These are phyloP conservation scores for Nasonovia ribisnigri DNA, from an alignment of 2,888 invertebrate species.

Conservation along the genomic window DNA sequence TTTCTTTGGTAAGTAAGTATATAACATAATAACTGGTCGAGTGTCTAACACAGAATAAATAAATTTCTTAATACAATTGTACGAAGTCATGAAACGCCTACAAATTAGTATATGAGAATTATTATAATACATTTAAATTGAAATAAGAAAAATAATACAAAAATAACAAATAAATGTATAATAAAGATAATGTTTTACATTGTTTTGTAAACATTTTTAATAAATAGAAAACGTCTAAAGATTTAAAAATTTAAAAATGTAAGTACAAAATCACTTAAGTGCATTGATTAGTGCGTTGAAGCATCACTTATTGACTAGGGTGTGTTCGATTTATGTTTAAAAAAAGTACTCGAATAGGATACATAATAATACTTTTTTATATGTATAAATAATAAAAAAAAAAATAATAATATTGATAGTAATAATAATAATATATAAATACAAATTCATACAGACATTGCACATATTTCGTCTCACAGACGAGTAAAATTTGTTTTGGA, in stretches of 20 bases:
- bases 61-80: constrained; percentile 45
- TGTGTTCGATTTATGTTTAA: constrained; percentile 63
- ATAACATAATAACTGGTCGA: constrained; percentile 52
- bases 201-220: constrained; percentile 35
- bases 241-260: constrained; percentile 57
- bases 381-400: constrained; percentile 34
- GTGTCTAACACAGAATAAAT: constrained; percentile 54
- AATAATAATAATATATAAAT: constrained; percentile 48
- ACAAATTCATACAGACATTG: constrained; percentile 59
- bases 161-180: constrained; percentile 60
- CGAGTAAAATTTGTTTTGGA: constrained; percentile 37
- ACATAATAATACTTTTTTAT: constrained; percentile 33
- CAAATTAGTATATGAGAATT: constrained; percentile 34
- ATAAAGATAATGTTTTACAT: constrained; percentile 51
- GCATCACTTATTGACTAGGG: constrained; percentile 65
- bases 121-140: constrained; percentile 45
- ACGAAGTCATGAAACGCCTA: constrained; percentile 57
- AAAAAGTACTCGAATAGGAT: constrained; percentile 60
- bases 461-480: constrained; percentile 54
- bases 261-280: constrained; percentile 64
- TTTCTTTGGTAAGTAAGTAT: constrained; percentile 60
- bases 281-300: constrained; percentile 63
- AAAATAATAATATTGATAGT: background rate
- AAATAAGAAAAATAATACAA: constrained; percentile 61
- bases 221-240: constrained; percentile 54